Conservation (phyloP, 2,888 invertebrate genomes). For the Caenorhabditis afra region DNA sequence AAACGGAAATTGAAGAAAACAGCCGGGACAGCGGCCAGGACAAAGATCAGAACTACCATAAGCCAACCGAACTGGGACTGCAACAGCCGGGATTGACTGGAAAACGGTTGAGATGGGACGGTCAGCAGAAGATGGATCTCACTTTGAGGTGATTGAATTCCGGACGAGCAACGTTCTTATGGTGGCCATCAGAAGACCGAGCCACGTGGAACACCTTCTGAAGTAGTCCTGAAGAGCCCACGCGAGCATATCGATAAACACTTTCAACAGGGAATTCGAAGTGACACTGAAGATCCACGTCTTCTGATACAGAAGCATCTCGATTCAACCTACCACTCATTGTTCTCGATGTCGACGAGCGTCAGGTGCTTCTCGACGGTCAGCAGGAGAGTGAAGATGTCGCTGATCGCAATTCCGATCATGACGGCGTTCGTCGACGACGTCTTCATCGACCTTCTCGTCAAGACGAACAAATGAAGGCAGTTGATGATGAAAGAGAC, state of each 20-base stretch:
- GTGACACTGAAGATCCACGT: conserved; percentile 1
- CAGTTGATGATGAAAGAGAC: conserved; percentile 18
- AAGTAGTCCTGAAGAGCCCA: conserved; percentile 31
- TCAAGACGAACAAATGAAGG: conserved; percentile 15
- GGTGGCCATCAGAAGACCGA: conserved; percentile 28
- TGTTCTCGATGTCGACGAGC: conserved; percentile 34
- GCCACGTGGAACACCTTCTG: conserved; percentile 29
- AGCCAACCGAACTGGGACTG: conserved; percentile 8
- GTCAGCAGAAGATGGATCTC: too few species aligned
- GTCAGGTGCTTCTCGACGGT: conserved; percentile 25
- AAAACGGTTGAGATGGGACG: too few species aligned
- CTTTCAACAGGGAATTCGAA: conserved; percentile 7
- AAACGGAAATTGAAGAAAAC: conserved; percentile 16
- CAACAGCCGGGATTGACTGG: neutral
- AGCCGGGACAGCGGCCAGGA: conserved; percentile 1
- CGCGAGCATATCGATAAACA: conserved; percentile 20
- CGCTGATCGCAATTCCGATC: conserved; percentile 13
- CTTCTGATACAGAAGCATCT: neutral
- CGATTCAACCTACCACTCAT: conserved; percentile 24
- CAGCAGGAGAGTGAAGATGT: conserved; percentile 17
- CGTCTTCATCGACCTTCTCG: conserved; percentile 6
- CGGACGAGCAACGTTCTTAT: conserved; percentile 20
- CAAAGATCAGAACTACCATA: conserved; percentile 6
- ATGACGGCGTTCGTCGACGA: conserved; percentile 4
- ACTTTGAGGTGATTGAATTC: neutral